Percentiles rank a stretch among this genome's conserved stretches.
These are phyloP conservation scores for Psittacus erithacus DNA, from an alignment of 2,113 vertebrate species.

Conservation along the genomic window DNA sequence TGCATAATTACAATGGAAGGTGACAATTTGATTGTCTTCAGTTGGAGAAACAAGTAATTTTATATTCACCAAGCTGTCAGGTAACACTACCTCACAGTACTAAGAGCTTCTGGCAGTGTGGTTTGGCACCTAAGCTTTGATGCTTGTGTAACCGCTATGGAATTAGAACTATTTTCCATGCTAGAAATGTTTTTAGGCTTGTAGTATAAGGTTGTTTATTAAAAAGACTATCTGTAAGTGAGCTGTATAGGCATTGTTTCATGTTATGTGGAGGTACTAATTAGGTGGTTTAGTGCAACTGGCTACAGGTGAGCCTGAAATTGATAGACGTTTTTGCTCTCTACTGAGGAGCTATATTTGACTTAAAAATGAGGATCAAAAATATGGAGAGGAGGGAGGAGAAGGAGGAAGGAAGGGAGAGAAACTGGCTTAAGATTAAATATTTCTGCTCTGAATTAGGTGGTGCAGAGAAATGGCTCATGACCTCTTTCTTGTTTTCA, in stretches of 20 bases:
- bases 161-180: slow-evolving; percentile 75
- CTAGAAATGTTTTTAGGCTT: slow-evolving; percentile 71
- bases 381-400: not conserved
- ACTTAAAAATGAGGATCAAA: not conserved
- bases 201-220: slow-evolving; percentile 70
- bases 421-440: not conserved
- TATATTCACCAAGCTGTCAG: slow-evolving; percentile 91
- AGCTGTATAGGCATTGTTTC: slow-evolving; percentile 65
- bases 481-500: slow-evolving; percentile 25
- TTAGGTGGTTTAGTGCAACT: slow-evolving; percentile 23
- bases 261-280: slow-evolving; percentile 1
- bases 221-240: slow-evolving; percentile 60
- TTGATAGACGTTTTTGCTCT: slow-evolving; percentile 17
- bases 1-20: slow-evolving; percentile 89
- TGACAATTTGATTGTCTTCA: slow-evolving; percentile 97
- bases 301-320: slow-evolving; percentile 52
- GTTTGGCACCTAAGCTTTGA: slow-evolving; percentile 88
- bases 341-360: not conserved
- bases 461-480: not conserved
- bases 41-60: slow-evolving; percentile 89
- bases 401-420: not conserved
- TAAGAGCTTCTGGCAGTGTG: slow-evolving; percentile 86
- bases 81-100: slow-evolving; percentile 88
- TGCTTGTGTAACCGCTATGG: slow-evolving; percentile 76
- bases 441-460: slow-evolving; percentile 15